Percentiles rank a stretch among this genome's conserved stretches.
Conservation (phyloP, 2,113 vertebrate genomes). For the Carollia perspicillata region DNA sequence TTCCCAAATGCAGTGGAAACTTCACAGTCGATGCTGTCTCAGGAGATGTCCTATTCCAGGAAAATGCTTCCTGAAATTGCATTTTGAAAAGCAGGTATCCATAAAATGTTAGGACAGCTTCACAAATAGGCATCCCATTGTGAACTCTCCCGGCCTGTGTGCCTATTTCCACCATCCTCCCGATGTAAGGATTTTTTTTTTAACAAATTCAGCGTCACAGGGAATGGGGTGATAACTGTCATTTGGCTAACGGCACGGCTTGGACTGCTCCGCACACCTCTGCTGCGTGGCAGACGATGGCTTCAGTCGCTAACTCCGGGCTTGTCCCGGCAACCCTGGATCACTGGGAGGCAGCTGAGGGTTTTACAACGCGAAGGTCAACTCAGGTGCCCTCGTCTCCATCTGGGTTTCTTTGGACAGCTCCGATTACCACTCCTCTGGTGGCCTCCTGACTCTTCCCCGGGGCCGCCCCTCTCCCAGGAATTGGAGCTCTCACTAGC, state of each 20-base stretch:
- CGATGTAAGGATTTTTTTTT: constrained; percentile 19
- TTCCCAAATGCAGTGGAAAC: neutral
- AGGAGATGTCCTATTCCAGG: neutral
- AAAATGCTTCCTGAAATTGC: neutral
- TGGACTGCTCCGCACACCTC: neutral
- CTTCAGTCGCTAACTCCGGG: constrained; percentile 24
- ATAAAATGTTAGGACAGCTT: constrained; percentile 36
- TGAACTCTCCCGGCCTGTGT: neutral
- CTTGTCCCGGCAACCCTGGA: neutral
- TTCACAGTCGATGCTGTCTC: neutral
- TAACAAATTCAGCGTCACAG: neutral
- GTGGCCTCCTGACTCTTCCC: neutral
- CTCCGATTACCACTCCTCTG: too few relatives aligned
- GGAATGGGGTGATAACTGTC: constrained; percentile 55
- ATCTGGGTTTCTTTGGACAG: constrained; percentile 28
- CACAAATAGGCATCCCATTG: constrained; percentile 50
- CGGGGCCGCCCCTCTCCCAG: neutral
- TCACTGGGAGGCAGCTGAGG: constrained; percentile 39
- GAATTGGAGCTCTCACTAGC: neutral
- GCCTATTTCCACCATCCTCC: neutral
- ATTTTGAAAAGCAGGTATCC: constrained; percentile 12
- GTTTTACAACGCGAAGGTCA: constrained; percentile 25
- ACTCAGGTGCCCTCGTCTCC: neutral
- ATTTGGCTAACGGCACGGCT: constrained; percentile 8
- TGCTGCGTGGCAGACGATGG: neutral